Evolutionary conservation across 2,888 invertebrate species (phyloP), one percentile per base, ranked within the genome.

Genomic region (Aphidoletes aphidimyza): DNA sequence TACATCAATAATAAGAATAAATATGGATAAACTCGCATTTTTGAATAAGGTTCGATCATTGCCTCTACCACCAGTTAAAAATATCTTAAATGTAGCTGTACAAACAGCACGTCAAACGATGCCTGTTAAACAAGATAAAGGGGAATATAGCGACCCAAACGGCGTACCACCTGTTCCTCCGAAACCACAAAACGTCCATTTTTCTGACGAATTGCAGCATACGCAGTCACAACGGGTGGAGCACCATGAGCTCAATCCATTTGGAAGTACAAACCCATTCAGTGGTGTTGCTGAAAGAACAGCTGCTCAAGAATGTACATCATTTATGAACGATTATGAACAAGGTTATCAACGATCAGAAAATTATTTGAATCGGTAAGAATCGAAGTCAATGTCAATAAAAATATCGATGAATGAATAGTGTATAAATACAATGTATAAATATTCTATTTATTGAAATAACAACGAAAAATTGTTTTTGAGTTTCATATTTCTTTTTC

Each of bases 41-140:
- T 91, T 94, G 87, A 88, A 89, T 86, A 89, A 90, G 88, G 87
- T 90, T 85, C 89, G 89, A 87, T 88, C 96, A 87, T 94, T 95
- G 37, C 94, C 95, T 81, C 87, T 96, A 87, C 95, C 95, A 83
- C 94, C 95, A 49, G 88, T 95, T 86, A 93, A 93, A 88, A 95
- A 95, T 88, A 94, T 95, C 69, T 89, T 95, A 88, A 95, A 95
- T 88, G 96, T 96, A 86, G 95, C 95, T 36, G 93, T 95, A 93
- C 96, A 96, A 90, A 94, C 95, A 30, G 92, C 95, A 83, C 92
- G 94, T 87, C 94, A 96, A 88, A 92, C 94, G 88, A 93, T 95
- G 88, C 96, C 96, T 84, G 93, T 94, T 69, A 93, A 93, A 87
- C 89, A 91, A 11, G 91, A 92, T 1, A 91, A 92, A 47, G 89